Conservation (phyloP, 2,797 vertebrate genomes). For the Coregonus suidteri region DNA sequence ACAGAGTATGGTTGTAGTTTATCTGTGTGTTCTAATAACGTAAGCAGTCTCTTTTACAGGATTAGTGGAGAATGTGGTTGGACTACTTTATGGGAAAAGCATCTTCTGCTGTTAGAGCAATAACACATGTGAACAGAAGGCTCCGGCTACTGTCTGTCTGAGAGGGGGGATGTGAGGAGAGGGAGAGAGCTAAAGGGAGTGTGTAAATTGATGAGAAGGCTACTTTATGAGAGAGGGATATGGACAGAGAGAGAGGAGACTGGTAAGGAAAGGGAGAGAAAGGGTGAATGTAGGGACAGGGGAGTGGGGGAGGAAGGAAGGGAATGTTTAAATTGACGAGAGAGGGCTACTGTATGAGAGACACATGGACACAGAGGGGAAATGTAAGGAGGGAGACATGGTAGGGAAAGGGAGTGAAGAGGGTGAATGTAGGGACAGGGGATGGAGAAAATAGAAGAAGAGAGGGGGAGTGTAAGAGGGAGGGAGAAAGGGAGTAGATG, state of each 20-base stretch:
- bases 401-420: too few relatives aligned
- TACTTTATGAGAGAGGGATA: too few relatives aligned
- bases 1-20: neutral
- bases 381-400: too few relatives aligned
- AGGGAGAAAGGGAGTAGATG: neutral
- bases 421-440: too few relatives aligned
- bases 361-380: conserved; percentile 12
- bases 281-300: neutral
- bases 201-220: neutral
- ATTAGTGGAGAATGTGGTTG: conserved; percentile 52
- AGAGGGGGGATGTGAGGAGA: neutral
- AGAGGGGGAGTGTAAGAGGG: too few relatives aligned
- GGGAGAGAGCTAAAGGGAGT: neutral
- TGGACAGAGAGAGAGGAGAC: neutral
- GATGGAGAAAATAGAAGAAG: neutral
- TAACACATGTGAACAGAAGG: conserved; percentile 38
- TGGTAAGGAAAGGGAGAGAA: neutral
- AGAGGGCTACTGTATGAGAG: conserved; percentile 10
- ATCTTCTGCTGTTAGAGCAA: conserved; percentile 36
- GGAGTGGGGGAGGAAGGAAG: too few relatives aligned
- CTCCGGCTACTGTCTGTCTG: neutral
- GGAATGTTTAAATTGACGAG: neutral
- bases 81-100: conserved; percentile 51
- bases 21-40: conserved; percentile 8
- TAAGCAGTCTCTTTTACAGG: conserved; percentile 7